Evolutionary conservation across 1,140 invertebrate genomes (phyloP).

Genomic region (Choristoneura fumiferana): DNA sequence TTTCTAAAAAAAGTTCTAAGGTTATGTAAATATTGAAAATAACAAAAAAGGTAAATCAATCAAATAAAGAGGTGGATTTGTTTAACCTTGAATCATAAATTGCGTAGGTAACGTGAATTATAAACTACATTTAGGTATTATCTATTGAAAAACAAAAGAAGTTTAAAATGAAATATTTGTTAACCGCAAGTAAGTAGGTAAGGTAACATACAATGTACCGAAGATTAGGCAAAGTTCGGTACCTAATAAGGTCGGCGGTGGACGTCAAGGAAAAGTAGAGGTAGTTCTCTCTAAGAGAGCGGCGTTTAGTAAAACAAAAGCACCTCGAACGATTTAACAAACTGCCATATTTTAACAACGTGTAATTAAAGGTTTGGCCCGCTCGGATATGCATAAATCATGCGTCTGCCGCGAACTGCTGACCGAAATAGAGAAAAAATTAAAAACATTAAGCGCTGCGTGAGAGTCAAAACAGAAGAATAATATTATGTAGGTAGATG

Average conservation of each 20-base stretch:
- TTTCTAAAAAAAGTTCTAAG: no score
- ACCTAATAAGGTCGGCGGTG: conserved; percentile 30
- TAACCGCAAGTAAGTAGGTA: no score
- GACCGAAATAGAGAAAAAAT: conserved; percentile 77
- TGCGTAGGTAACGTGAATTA: no score
- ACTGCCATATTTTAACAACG: conserved; percentile 79
- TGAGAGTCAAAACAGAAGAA: conserved; percentile 47
- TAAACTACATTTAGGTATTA: no score
- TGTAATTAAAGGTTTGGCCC: conserved; percentile 77
- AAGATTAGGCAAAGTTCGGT: conserved; percentile 30
- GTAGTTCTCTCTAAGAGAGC: conserved; percentile 53
- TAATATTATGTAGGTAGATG: conserved; percentile 15
- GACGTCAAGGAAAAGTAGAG: conserved; percentile 49
- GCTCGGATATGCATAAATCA: conserved; percentile 77
- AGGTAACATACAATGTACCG: no score
- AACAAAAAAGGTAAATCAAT: no score
- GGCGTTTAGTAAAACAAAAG: conserved; percentile 73
- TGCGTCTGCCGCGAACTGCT: conserved; percentile 71
- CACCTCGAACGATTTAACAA: conserved; percentile 72
- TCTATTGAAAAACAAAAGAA: no score
- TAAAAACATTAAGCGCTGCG: conserved; percentile 69
- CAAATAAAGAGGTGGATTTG: no score
- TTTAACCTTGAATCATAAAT: no score
- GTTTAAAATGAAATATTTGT: no score
- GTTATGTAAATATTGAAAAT: no score